Evolutionary conservation across 2,888 invertebrate species (phyloP), one percentile per base, ranked within the genome.

Genomic region (Cryptophagus acutangulus): DNA sequence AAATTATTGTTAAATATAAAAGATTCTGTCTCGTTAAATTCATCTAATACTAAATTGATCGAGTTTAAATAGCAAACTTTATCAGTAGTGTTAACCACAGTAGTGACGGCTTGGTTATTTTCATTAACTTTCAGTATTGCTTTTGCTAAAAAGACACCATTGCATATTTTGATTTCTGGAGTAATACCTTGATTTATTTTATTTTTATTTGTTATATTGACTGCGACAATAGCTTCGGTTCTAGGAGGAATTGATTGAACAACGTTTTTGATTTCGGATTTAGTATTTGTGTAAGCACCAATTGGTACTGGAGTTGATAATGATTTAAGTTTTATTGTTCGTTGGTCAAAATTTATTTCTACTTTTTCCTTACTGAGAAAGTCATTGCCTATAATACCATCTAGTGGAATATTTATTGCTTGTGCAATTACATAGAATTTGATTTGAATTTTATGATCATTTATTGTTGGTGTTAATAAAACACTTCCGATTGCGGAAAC

Each of bases 321-420:
- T 3, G 17, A 6, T 8, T 24, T 5, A 3, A 17, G 8, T 36
- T 16, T 37, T 3, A 39, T 5, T 38, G 8, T 38, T 25, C 26
- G 34, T 33, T 18, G 10, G 6, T 17, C 18, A 15, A 17, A 46
- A 33, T 49, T 30, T 9, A 52, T 37, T 10, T 16, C 2, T n/a
- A 41, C 42, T 10, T 34, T 36, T 15, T 36, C 2, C 8, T 16
- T 24, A 18, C 18, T 20, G 5, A 52, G 18, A 29, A 42, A 41
- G 18, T 52, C 50, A 8, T 42, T 33, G n/a, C 45, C 52, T 30
- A 52, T 9, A 2, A 52, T 12, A 14, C 49, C 46, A 30, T 48
- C 49, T 18, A 46, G 40, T 4, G 46, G 41, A 2, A 47, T 14
- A 20, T 42, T 41, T 5, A 12, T 12, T 15, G 15, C 12, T 2